Evolutionary conservation across 1,140 invertebrate species (phyloP).

Genomic region (Linepithema humile): DNA sequence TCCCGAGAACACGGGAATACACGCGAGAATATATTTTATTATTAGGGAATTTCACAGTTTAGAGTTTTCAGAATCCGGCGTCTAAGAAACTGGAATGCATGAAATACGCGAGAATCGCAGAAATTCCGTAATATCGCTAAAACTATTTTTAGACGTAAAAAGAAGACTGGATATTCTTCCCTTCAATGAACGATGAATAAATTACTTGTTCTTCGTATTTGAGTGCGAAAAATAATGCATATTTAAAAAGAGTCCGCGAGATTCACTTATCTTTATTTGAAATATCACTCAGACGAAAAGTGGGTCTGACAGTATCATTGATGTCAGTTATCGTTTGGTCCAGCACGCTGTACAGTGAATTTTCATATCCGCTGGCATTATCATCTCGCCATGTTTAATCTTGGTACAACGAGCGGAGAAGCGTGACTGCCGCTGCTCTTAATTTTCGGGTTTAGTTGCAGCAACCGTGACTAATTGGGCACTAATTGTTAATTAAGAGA

Average conservation of each 20-base stretch:
- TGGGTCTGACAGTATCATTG: neutral
- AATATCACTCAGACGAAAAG: no score
- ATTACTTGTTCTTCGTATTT: neutral
- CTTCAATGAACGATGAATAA: neutral
- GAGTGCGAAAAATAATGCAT: neutral
- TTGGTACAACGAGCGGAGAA: neutral
- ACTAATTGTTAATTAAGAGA: constrained; percentile 33
- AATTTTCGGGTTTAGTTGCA: neutral
- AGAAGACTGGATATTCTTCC: neutral
- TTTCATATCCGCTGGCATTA: constrained; percentile 28
- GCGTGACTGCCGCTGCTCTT: neutral
- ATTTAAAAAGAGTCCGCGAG: neutral
- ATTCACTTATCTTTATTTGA: neutral
- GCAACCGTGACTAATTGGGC: constrained; percentile 16
- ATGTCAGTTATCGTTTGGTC: constrained; percentile 30
- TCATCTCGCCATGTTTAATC: constrained; percentile 30
- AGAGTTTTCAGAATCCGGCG: neutral
- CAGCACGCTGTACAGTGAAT: neutral
- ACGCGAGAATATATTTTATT: constrained; percentile 30
- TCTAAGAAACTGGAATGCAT: neutral
- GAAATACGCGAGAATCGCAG: neutral
- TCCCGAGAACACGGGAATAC: neutral
- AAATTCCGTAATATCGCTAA: neutral
- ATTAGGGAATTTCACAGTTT: neutral
- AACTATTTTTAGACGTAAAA: neutral